Conservation (phyloP, 1,140 invertebrate species). For the Drosophila kohkoa region DNA sequence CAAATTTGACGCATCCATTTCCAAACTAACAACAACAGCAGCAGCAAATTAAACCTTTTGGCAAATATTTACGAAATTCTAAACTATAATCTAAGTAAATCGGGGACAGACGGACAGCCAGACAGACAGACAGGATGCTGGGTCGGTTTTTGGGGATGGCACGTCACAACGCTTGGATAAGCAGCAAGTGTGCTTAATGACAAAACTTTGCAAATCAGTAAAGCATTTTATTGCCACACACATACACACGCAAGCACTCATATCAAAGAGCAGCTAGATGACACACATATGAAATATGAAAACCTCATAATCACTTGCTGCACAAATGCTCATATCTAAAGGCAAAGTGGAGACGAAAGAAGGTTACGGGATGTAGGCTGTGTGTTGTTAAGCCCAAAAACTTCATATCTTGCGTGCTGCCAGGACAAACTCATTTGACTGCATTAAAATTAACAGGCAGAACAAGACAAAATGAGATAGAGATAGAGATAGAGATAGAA, state of each 20-base stretch:
- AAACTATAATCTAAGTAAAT: conserved; percentile 64
- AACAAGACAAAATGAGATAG: neutral
- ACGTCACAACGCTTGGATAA: conserved; percentile 40
- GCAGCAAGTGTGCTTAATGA: conserved; percentile 77
- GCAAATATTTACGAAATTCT: conserved; percentile 74
- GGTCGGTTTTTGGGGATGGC: neutral
- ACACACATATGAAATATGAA: conserved; percentile 57
- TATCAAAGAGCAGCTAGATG: conserved; percentile 51
- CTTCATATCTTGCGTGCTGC: conserved; percentile 56
- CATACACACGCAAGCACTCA: conserved; percentile 42
- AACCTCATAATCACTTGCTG: conserved; percentile 71
- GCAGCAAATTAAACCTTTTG: conserved; percentile 35
- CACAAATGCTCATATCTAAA: conserved; percentile 46
- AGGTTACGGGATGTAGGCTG: conserved; percentile 17
- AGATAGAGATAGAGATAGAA: conserved; percentile 2
- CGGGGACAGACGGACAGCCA: neutral
- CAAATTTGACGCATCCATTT: conserved; percentile 52
- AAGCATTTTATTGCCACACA: conserved; percentile 72
- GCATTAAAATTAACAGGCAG: conserved; percentile 69
- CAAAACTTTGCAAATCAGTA: conserved; percentile 80
- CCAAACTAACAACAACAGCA: conserved; percentile 47
- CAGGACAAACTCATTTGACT: conserved; percentile 71
- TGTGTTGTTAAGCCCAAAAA: conserved; percentile 39
- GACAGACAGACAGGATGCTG: neutral
- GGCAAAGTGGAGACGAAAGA: neutral